phyloP scores from a whole-genome alignment of 2,888 invertebrate species.

The Athripsodes cinereus region DNA sequence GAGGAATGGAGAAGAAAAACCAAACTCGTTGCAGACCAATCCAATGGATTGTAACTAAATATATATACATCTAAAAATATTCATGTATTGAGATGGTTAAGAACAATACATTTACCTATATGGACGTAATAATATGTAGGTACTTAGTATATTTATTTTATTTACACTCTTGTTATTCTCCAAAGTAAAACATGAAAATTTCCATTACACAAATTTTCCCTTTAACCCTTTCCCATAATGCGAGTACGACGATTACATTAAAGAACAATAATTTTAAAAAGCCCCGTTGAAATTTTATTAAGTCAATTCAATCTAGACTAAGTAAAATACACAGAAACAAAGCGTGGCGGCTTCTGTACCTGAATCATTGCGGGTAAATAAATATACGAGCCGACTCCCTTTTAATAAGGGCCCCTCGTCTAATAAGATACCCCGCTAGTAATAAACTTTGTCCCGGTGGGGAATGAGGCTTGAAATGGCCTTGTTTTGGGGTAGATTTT shows the following conservation, averaged over 20 bases:
- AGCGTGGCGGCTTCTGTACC: slow-evolving; percentile 8
- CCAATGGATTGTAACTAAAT: no score
- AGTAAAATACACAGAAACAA: slow-evolving; percentile 7
- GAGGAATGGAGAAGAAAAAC: no score
- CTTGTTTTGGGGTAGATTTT: slow-evolving; percentile 28
- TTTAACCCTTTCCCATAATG: slow-evolving; percentile 6
- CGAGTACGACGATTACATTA: slow-evolving; percentile 10
- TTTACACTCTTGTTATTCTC: no score
- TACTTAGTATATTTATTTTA: no score
- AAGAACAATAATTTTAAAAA: slow-evolving; percentile 15
- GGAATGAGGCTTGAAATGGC: slow-evolving; percentile 28
- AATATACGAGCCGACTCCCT: slow-evolving; percentile 8
- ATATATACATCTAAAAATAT: no score
- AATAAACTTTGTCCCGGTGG: slow-evolving; percentile 18
- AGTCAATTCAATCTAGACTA: slow-evolving; percentile 14
- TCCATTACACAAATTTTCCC: neutral
- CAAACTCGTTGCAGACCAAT: no score
- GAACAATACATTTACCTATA: no score
- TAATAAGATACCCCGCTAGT: slow-evolving; percentile 7
- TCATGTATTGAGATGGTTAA: no score
- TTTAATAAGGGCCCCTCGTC: slow-evolving; percentile 5
- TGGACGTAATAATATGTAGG: no score
- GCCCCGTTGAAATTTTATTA: slow-evolving; percentile 15
- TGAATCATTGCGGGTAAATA: slow-evolving; percentile 4
- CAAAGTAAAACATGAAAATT: neutral